Evolutionary conservation across 2,888 invertebrate species (phyloP), one percentile per base, ranked within the genome.

Genomic region (Cancer borealis): DNA sequence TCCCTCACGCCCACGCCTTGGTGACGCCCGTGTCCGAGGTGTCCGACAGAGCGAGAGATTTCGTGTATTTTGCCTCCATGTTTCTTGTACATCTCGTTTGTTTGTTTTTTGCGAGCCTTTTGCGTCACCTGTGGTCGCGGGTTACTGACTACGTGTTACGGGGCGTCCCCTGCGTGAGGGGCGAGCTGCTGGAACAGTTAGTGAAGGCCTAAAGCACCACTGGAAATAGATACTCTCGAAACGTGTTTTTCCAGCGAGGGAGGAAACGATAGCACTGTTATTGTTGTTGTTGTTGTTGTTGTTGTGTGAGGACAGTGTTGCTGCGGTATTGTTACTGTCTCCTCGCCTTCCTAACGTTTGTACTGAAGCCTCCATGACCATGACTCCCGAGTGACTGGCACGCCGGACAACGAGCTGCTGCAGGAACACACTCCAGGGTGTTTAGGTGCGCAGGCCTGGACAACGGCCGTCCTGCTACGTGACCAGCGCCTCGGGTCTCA

Each of bases 401-500:
- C 39, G 17, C 14, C 73, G 73, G 26, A 4, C 73, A 26, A n/a
- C 60, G 26, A 8, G 39, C 84, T 84, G 84, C 84, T 84, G 39
- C 84, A 84, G 79, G 30, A 39, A 84, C 30, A 30, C 79, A 39
- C 84, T 84, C 39, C 3, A 21, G 84, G 17, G 84, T 84, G 84
- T 84, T 66, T 14, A 21, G 66, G 66, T 30, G 39, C 30, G 30
- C 60, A 60, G 60, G 84, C 39, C 84, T 39, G 84, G 39, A 26
- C 84, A 84, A 5, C 84, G 39, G 84, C 26, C 84, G 90, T 17
- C 30, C 30, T 10, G 26, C 49, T 90, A 90, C 90, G 90, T 90
- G 90, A 90, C 90, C 90, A 60, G 30, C 17, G 90, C 90, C 90
- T 90, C 54, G 88, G 54, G 84, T 84, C 39, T 26, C 79, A 8